Percentiles rank a stretch among this genome's conserved stretches.
Evolutionary conservation across 2,888 invertebrate species (phyloP).

Genomic region (Oscheius sp.): DNA sequence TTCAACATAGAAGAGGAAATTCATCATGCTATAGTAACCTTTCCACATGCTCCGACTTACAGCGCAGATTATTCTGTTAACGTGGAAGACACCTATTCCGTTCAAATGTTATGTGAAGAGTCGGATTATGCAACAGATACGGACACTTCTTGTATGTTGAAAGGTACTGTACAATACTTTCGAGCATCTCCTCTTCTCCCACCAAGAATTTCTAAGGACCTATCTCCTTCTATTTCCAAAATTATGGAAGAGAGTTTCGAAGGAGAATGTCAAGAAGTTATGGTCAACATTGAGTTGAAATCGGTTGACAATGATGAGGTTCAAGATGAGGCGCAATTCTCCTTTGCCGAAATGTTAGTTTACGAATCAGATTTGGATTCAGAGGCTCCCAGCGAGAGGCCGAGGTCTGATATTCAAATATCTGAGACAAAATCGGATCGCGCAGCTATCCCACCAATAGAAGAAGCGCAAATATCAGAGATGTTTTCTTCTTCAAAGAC

Average conservation of each 20-base stretch:
- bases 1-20: not conserved
- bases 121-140: conserved; percentile 61
- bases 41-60: not conserved
- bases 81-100: conserved; percentile 56
- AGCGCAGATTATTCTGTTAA: conserved; percentile 31
- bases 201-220: conserved; percentile 23
- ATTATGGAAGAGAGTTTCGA: conserved; percentile 28
- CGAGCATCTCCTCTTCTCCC: conserved; percentile 27
- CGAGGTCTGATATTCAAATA: not conserved
- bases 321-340: conserved; percentile 31
- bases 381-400: conserved; percentile 37
- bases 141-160: conserved; percentile 52
- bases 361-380: conserved; percentile 32
- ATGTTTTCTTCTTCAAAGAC: conserved; percentile 44
- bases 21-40: not conserved
- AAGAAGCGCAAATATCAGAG: conserved; percentile 52
- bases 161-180: conserved; percentile 49
- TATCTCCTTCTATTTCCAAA: conserved; percentile 16
- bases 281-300: conserved; percentile 46
- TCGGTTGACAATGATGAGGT: conserved; percentile 34
- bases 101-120: conserved; percentile 67
- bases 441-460: conserved; percentile 48
- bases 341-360: conserved; percentile 27
- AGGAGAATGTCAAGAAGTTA: conserved; percentile 43
- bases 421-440: conserved; percentile 19